A percentile compares a stretch with the other conserved stretches of the same genome.
Evolutionary conservation across 2,113 vertebrate genomes (phyloP).

Genomic region (Capra hircus): DNA sequence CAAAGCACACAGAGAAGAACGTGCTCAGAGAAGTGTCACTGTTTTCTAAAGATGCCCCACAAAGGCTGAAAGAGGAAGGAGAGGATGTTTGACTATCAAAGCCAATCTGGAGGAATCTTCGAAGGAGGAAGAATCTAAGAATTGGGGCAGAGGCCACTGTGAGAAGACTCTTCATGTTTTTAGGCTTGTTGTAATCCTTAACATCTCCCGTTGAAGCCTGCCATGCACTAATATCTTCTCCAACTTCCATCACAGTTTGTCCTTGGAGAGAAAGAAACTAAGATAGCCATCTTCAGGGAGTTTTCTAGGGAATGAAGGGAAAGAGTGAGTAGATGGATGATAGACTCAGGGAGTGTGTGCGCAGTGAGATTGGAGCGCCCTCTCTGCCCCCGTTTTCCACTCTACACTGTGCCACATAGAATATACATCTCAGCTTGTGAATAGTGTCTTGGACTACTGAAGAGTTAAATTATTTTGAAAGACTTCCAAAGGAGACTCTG

Average conservation of each 20-base stretch:
- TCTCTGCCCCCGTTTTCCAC: background rate
- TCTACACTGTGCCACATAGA: fast-evolving
- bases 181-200: background rate
- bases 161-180: background rate
- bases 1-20: background rate
- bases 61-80: background rate
- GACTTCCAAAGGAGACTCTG: background rate
- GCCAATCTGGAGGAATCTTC: background rate
- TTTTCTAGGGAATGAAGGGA: background rate
- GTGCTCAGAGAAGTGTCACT: background rate
- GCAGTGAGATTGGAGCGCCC: background rate
- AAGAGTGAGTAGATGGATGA: background rate
- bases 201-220: background rate
- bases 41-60: background rate
- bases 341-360: fast-evolving
- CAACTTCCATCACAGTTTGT: background rate
- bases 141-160: background rate
- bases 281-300: background rate
- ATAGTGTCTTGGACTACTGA: background rate
- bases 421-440: background rate
- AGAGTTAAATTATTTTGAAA: background rate
- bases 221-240: background rate
- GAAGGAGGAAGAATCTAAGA: background rate
- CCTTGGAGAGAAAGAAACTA: background rate
- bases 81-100: background rate